Conservation (phyloP, 2,888 invertebrate species). For the Trissolcus brochymenae region DNA sequence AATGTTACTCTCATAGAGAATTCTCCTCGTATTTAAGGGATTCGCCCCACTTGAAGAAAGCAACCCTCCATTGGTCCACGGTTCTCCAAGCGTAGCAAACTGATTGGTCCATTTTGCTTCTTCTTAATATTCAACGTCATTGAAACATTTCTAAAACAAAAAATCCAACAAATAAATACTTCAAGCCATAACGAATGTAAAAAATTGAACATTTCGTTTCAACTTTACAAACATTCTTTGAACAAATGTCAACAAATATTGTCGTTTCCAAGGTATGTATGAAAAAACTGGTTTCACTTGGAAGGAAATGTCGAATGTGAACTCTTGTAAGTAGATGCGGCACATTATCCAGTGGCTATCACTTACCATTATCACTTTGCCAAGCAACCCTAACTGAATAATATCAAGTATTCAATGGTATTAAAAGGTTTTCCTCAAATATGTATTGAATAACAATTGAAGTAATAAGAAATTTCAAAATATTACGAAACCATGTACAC, state of each 20-base stretch:
- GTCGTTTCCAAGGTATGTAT: constrained; percentile 13
- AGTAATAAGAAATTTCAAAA: not conserved
- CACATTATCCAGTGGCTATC: constrained; percentile 74
- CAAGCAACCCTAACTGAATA: constrained; percentile 57
- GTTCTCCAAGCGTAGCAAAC: constrained; percentile 42
- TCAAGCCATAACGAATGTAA: constrained; percentile 26
- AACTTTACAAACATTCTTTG: not conserved
- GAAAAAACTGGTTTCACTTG: constrained; percentile 31
- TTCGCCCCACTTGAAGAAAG: constrained; percentile 70
- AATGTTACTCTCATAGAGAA: constrained; percentile 65
- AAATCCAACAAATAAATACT: constrained; percentile 5
- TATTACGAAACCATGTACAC: not conserved
- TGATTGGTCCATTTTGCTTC: constrained; percentile 67
- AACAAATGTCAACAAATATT: not conserved
- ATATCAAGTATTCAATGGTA: constrained; percentile 50
- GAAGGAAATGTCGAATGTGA: constrained; percentile 69
- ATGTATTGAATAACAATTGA: constrained; percentile 1
- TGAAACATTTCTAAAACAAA: constrained; percentile 48
- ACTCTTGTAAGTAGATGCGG: constrained; percentile 71
- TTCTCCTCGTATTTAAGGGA: constrained; percentile 70
- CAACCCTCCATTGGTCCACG: constrained; percentile 68
- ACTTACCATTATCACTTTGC: constrained; percentile 71
- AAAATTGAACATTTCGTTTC: constrained; percentile 4
- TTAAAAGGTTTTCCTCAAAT: constrained; percentile 53
- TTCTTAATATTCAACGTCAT: constrained; percentile 66